These are phyloP conservation scores for Poecilia picta DNA, from an alignment of 2,797 vertebrate species.

Conservation along the genomic window DNA sequence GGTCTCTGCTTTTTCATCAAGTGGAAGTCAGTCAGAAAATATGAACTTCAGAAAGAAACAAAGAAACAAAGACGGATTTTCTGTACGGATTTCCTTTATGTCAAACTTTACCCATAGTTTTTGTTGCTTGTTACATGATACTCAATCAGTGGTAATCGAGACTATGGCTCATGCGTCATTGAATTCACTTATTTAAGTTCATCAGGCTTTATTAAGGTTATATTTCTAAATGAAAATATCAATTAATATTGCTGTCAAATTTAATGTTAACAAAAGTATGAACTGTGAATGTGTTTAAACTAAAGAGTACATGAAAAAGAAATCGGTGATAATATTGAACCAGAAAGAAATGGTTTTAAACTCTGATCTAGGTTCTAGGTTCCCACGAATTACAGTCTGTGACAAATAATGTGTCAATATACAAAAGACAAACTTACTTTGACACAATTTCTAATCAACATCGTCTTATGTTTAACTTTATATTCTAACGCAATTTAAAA, in stretches of 20 bases:
- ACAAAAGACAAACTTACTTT: no score
- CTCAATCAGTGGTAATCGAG: background rate
- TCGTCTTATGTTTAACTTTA: no score
- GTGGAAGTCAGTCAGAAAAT: background rate
- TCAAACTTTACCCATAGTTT: background rate
- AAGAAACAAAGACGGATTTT: background rate
- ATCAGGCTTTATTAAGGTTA: background rate
- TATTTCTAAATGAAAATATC: background rate
- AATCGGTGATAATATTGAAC: background rate
- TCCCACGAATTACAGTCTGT: no score
- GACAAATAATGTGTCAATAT: no score
- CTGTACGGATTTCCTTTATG: background rate
- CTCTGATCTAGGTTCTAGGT: background rate
- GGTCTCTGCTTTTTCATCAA: background rate
- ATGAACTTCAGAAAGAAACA: background rate
- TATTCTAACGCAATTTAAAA: no score
- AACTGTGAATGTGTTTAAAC: background rate
- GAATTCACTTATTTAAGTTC: background rate
- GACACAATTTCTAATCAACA: no score
- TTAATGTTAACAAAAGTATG: background rate
- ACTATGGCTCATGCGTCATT: background rate
- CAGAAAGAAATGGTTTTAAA: background rate
- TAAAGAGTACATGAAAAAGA: background rate
- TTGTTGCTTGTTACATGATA: background rate
- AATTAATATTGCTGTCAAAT: background rate